These are phyloP conservation scores for Apis laboriosa DNA, from an alignment of 1,140 invertebrate genomes.

Conservation along the genomic window DNA sequence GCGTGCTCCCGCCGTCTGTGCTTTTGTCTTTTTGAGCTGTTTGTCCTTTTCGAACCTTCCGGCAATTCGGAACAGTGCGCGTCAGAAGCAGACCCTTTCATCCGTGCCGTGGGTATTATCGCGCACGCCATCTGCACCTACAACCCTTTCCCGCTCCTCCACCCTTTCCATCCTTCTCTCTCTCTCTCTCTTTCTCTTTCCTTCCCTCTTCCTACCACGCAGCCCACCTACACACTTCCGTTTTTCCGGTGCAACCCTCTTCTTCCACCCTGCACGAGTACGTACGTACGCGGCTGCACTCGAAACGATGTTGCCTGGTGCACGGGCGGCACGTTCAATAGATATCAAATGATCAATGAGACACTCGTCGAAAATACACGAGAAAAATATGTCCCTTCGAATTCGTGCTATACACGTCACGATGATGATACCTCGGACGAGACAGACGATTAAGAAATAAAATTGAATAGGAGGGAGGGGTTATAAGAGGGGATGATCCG, in stretches of 20 bases:
- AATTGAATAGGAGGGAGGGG: no score
- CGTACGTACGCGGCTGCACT: background rate
- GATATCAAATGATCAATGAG: constrained; percentile 50
- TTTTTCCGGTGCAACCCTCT: constrained; percentile 26
- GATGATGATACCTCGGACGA: background rate
- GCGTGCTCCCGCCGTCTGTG: constrained; percentile 28
- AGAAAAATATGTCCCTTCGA: constrained; percentile 26
- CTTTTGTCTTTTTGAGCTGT: constrained; percentile 45
- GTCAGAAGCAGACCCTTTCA: constrained; percentile 57
- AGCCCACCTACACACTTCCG: constrained; percentile 23
- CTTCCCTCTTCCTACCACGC: background rate
- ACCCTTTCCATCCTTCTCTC: background rate
- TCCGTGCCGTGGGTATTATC: constrained; percentile 50
- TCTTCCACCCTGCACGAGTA: background rate
- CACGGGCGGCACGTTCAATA: constrained; percentile 45
- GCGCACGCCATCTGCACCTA: constrained; percentile 52
- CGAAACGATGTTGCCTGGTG: constrained; percentile 41
- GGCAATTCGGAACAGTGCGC: constrained; percentile 53
- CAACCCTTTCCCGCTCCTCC: constrained; percentile 32
- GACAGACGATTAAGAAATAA: background rate
- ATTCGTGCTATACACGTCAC: background rate
- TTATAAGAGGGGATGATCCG: no score
- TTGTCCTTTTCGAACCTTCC: constrained; percentile 55
- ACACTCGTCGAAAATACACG: constrained; percentile 30
- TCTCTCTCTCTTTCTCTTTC: no score